These are phyloP conservation scores for Anolis carolinensis DNA, from an alignment of 2,113 vertebrate genomes.

Conservation along the genomic window DNA sequence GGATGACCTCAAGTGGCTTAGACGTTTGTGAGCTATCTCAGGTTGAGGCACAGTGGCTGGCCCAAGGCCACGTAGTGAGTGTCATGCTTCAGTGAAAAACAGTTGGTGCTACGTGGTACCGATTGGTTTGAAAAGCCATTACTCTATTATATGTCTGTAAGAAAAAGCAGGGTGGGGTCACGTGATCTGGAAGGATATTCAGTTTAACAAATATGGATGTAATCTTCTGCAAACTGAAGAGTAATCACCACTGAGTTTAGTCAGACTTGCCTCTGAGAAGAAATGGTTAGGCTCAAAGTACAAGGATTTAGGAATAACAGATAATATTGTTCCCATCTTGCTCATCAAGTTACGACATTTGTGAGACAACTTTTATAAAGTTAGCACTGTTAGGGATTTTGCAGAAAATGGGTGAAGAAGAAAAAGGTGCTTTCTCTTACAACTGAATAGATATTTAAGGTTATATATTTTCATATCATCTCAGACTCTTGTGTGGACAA, in stretches of 20 bases:
- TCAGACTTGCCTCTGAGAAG: not conserved
- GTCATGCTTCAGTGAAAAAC: not conserved
- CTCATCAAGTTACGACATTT: not conserved
- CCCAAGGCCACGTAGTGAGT: no score
- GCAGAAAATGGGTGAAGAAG: not conserved
- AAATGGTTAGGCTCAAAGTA: not conserved
- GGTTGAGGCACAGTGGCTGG: no score
- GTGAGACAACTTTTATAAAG: not conserved
- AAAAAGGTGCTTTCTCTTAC: not conserved
- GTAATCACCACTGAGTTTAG: not conserved
- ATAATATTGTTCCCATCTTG: not conserved
- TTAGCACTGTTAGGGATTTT: not conserved
- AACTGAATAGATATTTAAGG: not conserved
- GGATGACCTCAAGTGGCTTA: not conserved
- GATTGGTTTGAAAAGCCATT: not conserved
- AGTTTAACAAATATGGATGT: not conserved
- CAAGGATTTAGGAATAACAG: not conserved
- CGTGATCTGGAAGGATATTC: not conserved
- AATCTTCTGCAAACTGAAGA: not conserved
- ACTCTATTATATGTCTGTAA: not conserved
- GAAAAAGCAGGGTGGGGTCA: not conserved
- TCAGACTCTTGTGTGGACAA: no score
- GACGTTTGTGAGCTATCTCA: no score
- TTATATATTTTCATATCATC: no score
- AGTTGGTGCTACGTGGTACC: not conserved